These are phyloP conservation scores for Trissolcus japonicus DNA, from an alignment of 2,888 invertebrate genomes.

Conservation along the genomic window DNA sequence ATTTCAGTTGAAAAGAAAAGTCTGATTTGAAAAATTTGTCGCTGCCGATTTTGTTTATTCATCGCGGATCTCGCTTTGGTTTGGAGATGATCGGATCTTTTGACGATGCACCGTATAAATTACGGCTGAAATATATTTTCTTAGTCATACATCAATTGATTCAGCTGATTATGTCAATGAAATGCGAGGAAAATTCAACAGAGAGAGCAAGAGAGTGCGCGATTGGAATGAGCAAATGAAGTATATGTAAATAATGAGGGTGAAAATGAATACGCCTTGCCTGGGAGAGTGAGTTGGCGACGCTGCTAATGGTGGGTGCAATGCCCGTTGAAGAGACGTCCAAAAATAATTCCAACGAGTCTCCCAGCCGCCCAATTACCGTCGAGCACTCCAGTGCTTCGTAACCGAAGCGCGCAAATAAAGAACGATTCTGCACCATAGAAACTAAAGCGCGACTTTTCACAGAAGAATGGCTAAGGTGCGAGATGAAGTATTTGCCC, in stretches of 20 bases:
- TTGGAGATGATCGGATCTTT: no score
- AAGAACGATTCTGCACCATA: slow-evolving; percentile 50
- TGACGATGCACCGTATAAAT: no score
- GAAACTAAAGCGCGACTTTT: slow-evolving; percentile 53
- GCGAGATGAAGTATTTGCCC: slow-evolving; percentile 44
- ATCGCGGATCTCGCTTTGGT: no score
- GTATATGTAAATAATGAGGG: slow-evolving; percentile 73
- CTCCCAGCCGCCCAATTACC: slow-evolving; percentile 72
- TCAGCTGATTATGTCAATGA: no score
- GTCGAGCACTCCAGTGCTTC: slow-evolving; percentile 56
- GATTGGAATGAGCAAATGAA: slow-evolving; percentile 62
- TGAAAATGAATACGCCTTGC: slow-evolving; percentile 67
- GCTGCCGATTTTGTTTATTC: no score
- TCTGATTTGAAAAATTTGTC: no score
- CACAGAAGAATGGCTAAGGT: slow-evolving; percentile 48
- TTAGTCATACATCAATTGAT: no score
- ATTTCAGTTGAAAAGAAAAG: no score
- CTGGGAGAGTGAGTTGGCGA: slow-evolving; percentile 50
- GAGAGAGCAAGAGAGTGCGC: no score
- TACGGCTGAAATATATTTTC: no score
- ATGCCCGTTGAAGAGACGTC: slow-evolving; percentile 60
- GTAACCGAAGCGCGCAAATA: slow-evolving; percentile 57
- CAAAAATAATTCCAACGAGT: slow-evolving; percentile 65
- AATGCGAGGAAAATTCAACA: background rate
- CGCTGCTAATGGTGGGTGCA: slow-evolving; percentile 62